Percentiles rank a stretch among this genome's conserved stretches.
phyloP scores from a whole-genome alignment of 2,113 vertebrate species.

The Mola mola region DNA sequence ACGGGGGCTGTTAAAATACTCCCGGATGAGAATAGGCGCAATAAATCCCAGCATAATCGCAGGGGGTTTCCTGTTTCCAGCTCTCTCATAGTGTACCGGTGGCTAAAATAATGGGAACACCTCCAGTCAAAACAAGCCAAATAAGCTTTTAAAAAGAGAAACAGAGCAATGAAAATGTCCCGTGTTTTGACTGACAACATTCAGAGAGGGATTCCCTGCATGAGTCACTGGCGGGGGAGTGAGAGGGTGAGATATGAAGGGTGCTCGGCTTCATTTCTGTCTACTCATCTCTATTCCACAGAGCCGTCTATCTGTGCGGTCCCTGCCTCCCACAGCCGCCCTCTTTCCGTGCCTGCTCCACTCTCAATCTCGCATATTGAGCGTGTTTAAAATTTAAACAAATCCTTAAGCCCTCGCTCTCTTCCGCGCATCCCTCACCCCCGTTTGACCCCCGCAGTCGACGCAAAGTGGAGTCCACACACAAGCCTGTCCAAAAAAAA shows the following conservation, averaged over 20 bases:
- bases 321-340: not conserved
- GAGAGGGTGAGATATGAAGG: not conserved
- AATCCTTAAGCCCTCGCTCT: conserved; percentile 23
- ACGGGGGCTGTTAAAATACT: conserved; percentile 34
- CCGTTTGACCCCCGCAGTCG: conserved; percentile 32
- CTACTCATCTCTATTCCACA: conserved; percentile 57
- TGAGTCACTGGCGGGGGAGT: conserved; percentile 19
- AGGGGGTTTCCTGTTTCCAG: conserved; percentile 57
- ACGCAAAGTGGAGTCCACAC: conserved; percentile 23
- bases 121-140: conserved; percentile 41
- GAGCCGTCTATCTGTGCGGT: conserved; percentile 23
- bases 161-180: conserved; percentile 30
- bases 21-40: conserved; percentile 40
- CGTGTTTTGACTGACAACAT: conserved; percentile 53
- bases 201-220: conserved; percentile 33
- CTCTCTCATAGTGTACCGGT: conserved; percentile 45
- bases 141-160: conserved; percentile 44
- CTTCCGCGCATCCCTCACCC: conserved; percentile 18
- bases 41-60: conserved; percentile 62
- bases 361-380: conserved; percentile 35
- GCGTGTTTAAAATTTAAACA: conserved; percentile 61
- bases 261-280: conserved; percentile 32
- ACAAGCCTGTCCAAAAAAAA: conserved; percentile 12
- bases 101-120: conserved; percentile 42
- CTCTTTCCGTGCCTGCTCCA: not conserved